Evolutionary conservation across 2,888 invertebrate genomes (phyloP).

Genomic region (Crepidodera aurea): DNA sequence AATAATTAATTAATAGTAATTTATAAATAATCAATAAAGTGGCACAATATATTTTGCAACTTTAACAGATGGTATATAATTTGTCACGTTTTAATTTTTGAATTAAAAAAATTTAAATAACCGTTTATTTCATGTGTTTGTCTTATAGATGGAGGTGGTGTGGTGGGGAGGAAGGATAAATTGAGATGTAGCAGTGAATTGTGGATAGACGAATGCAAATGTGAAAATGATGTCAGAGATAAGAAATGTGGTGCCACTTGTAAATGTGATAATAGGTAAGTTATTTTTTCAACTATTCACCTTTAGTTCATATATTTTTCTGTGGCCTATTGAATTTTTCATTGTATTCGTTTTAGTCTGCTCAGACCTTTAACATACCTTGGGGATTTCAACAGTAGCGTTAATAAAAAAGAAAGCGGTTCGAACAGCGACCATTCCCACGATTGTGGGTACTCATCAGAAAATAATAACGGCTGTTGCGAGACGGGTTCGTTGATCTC

Average conservation of each 20-base stretch:
- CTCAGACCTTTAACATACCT: constrained; percentile 31
- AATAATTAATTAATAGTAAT: no score
- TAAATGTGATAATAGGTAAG: constrained; percentile 56
- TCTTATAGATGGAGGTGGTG: constrained; percentile 13
- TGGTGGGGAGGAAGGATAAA: constrained; percentile 46
- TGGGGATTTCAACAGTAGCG: constrained; percentile 30
- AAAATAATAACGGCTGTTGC: constrained; percentile 77
- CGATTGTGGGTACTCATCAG: constrained; percentile 90
- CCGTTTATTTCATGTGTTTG: no score
- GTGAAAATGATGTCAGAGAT: constrained; percentile 50
- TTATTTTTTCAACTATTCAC: not conserved
- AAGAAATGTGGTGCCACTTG: constrained; percentile 48
- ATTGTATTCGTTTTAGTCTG: constrained; percentile 5
- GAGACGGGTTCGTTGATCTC: constrained; percentile 75
- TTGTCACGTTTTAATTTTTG: no score
- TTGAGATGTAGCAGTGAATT: constrained; percentile 51
- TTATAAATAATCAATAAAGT: no score
- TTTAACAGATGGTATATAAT: no score
- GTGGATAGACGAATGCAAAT: constrained; percentile 56
- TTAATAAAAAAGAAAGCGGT: constrained; percentile 64
- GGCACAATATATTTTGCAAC: no score
- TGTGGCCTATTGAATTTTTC: not conserved
- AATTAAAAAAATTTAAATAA: no score
- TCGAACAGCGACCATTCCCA: constrained; percentile 76
- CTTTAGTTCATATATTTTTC: not conserved